These are phyloP conservation scores for Notarius quadriscutis DNA, from an alignment of 2,113 vertebrate genomes.

Conservation along the genomic window DNA sequence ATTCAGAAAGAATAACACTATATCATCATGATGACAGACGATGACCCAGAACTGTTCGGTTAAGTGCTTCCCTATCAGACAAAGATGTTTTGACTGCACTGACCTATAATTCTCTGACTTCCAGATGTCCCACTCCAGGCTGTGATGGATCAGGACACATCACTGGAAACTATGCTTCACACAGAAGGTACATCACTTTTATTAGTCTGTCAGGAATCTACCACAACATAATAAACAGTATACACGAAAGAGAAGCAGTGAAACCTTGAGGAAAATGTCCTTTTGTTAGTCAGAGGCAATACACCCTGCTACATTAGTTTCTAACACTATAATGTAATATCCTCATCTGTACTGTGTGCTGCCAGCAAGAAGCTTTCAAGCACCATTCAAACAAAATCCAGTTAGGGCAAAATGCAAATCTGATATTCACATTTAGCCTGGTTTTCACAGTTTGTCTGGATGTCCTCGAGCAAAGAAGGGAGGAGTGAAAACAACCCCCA, in stretches of 20 bases:
- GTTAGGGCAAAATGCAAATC: background rate
- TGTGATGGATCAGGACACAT: conserved; percentile 97
- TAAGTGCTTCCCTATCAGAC: background rate
- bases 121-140: conserved; percentile 93
- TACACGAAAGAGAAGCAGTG: background rate
- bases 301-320: background rate
- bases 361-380: conserved; percentile 5
- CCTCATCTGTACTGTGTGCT: background rate
- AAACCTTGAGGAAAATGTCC: background rate
- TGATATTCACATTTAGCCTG: conserved; percentile 22
- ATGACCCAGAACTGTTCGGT: background rate
- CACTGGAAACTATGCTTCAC: conserved; percentile 98
- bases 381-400: background rate
- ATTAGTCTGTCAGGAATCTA: background rate
- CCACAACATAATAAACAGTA: background rate
- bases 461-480: conserved; percentile 98
- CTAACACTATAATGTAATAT: background rate
- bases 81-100: conserved; percentile 13
- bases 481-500: conserved; percentile 87
- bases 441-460: conserved; percentile 86
- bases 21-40: background rate
- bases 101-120: conserved; percentile 40
- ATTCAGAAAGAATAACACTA: background rate
- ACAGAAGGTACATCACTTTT: conserved; percentile 82
- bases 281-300: conserved; percentile 10